A percentile compares a stretch with the other conserved stretches of the same genome.
These are phyloP conservation scores for Arge pagana DNA, from an alignment of 2,888 invertebrate species.

Conservation along the genomic window DNA sequence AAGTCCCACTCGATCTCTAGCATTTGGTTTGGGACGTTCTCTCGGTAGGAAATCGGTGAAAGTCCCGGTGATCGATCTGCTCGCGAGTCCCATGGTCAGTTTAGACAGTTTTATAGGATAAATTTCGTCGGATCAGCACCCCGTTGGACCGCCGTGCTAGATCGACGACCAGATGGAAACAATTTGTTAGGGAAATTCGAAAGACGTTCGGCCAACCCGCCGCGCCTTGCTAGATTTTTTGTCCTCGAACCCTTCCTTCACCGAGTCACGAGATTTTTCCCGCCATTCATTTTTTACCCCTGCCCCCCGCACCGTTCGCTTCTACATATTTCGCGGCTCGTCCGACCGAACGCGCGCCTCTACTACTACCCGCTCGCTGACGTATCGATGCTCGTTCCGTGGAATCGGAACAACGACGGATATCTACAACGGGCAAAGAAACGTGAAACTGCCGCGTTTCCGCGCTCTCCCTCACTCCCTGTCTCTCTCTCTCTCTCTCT, in stretches of 20 bases:
- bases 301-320: no score
- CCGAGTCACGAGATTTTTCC: background rate
- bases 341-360: no score
- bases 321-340: no score
- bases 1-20: constrained; percentile 11
- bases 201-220: no score
- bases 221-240: background rate
- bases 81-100: constrained; percentile 6
- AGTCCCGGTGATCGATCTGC: constrained; percentile 14
- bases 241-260: constrained; percentile 1
- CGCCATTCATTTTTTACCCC: no score
- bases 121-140: constrained; percentile 12
- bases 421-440: no score
- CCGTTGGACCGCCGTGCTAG: background rate
- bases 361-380: no score
- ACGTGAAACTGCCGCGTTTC: no score
- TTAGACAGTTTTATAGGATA: constrained; percentile 21
- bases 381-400: no score
- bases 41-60: constrained; percentile 12
- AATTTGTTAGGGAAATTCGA: constrained; percentile 13
- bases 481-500: no score
- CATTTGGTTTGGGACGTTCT: constrained; percentile 11
- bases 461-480: no score
- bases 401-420: no score
- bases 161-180: constrained; percentile 13